These are phyloP conservation scores for Xylophagus ater DNA, from an alignment of 2,888 invertebrate genomes.

Conservation along the genomic window DNA sequence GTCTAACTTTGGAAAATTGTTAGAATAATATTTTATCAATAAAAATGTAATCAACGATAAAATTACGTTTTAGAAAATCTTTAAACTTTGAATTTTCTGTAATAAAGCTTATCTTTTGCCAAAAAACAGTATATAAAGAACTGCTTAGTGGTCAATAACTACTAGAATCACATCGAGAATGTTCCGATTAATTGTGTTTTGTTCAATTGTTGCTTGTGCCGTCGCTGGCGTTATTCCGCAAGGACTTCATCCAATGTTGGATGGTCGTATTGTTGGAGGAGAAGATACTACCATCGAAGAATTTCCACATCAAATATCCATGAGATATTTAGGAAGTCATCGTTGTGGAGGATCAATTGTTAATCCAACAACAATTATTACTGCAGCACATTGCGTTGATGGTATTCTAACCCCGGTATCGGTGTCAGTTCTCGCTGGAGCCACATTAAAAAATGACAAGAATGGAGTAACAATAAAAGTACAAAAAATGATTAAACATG, in stretches of 20 bases:
- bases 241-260: conserved; percentile 13
- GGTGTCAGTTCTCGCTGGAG: conserved; percentile 38
- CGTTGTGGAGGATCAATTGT: conserved; percentile 43
- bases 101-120: not conserved
- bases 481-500: conserved; percentile 27
- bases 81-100: too few relatives aligned
- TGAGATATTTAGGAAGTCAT: conserved; percentile 32
- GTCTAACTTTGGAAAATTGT: too few relatives aligned
- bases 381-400: conserved; percentile 45
- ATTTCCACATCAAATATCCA: conserved; percentile 14
- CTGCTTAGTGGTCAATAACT: not conserved
- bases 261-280: conserved; percentile 19
- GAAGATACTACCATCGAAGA: conserved; percentile 13
- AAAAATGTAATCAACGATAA: too few relatives aligned
- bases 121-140: not conserved
- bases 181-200: not conserved
- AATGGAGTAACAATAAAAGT: conserved; percentile 6
- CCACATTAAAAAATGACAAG: too few relatives aligned
- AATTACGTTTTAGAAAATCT: too few relatives aligned
- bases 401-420: conserved; percentile 25
- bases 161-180: not conserved
- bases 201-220: not conserved
- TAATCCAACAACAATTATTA: conserved; percentile 37
- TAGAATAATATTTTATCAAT: too few relatives aligned
- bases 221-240: conserved; percentile 1